Evolutionary conservation across 2,888 invertebrate species (phyloP).

Genomic region (Andrena trimmerana): DNA sequence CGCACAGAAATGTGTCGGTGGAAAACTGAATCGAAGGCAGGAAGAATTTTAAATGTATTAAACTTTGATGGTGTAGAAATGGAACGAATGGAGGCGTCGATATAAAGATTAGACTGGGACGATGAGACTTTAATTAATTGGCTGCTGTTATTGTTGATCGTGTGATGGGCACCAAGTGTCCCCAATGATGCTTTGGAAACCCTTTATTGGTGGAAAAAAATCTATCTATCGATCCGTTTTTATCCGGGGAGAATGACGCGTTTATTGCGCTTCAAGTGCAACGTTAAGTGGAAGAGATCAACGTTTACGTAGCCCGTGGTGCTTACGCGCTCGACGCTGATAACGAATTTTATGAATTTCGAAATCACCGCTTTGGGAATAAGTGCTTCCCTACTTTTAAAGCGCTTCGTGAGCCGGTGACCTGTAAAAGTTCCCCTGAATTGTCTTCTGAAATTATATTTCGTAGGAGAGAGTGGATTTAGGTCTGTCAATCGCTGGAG

Average conservation of each 20-base stretch:
- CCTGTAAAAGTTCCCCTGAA: background rate
- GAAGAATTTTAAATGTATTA: background rate
- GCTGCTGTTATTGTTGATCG: background rate
- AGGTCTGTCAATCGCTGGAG: background rate
- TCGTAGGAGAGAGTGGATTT: background rate
- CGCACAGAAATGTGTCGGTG: background rate
- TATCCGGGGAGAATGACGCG: conserved; percentile 18
- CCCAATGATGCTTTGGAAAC: background rate
- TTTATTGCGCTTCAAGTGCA: conserved; percentile 44
- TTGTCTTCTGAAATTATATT: background rate
- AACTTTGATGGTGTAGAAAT: background rate
- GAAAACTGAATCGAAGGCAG: background rate
- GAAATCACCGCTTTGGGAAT: background rate
- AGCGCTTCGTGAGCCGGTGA: background rate
- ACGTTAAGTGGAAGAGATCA: conserved; percentile 55
- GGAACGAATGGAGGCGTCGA: no score
- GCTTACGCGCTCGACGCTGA: conserved; percentile 23
- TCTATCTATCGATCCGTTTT: conserved; percentile 30
- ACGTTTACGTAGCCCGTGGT: conserved; percentile 20
- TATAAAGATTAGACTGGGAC: background rate
- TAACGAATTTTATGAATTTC: conserved; percentile 31
- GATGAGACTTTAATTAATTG: background rate
- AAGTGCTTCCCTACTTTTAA: background rate
- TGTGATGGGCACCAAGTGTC: background rate
- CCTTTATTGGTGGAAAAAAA: conserved; percentile 32